Base-by-base conservation (phyloP, 92 coral and sea anemone genomes). In the Paramuricea clavata region DNA sequence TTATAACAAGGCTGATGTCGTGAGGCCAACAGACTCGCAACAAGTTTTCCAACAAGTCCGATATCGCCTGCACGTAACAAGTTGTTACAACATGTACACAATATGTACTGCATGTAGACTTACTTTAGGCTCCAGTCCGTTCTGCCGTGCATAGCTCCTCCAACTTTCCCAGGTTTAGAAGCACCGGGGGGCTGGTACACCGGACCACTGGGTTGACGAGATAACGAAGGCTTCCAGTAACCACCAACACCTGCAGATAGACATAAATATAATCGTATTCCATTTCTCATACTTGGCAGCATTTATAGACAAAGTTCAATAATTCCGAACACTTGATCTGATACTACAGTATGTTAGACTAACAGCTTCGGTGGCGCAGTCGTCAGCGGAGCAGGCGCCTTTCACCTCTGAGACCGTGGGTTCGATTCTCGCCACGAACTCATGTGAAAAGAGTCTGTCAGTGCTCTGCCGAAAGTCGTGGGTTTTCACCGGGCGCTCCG, bases 41-140 rank as follows among this genome's bases (percentile, higher is more conserved):
- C n/a, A n/a, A n/a, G n/a, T n/a, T n/a, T n/a, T n/a, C 44, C 4
- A 39, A 39, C 4, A 39, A 39, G 10, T 39, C 10, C 44, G 61
- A 52, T 52, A n/a, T n/a, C n/a, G n/a, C n/a, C n/a, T 52, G 61
- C 25, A 52, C 61, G 19, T 52, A 52, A 3, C 25, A 2, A 3
- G 19, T 52, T n/a, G n/a, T n/a, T n/a, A n/a, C n/a, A 52, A 52
- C 3, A 52, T 52, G 3, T 52, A 52, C 19, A 52, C 61, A 10
- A 17, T 52, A 15, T 52, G 25, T 39, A 39, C 10, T 39, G 4
- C 5, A 39, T 10, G 44, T 39, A 39, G 44, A 88, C 97, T 89
- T 90, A 95, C 98, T 95, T 95, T 69, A 73, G 73, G 79, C 95
- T 90, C 98, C 98, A 95, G 86, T 95, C 97, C 42, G 98, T 94